Conservation (phyloP, 2,113 vertebrate genomes). For the Struthio camelus region DNA sequence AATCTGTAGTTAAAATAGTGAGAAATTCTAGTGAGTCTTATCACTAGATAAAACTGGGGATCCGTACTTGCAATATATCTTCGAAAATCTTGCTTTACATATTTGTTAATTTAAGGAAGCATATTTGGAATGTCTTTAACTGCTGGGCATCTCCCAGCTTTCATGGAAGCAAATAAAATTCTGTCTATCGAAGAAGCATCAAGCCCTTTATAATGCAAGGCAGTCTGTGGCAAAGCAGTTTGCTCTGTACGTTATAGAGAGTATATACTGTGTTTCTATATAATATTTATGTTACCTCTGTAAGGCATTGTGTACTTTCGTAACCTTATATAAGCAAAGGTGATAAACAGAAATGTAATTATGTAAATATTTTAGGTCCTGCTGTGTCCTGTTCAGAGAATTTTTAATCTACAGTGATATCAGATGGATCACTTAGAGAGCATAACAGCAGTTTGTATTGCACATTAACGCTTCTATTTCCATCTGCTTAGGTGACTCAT, state of each 20-base stretch:
- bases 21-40: not conserved
- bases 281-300: not conserved
- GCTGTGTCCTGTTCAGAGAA: not conserved
- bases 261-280: not conserved
- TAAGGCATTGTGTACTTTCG: not conserved
- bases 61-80: not conserved
- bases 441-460: not conserved
- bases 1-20: not conserved
- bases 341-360: not conserved
- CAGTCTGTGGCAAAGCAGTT: too few relatives aligned
- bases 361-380: not conserved
- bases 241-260: not conserved
- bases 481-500: slow-evolving; percentile 79
- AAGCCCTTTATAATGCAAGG: not conserved
- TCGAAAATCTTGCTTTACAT: not conserved
- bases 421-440: not conserved
- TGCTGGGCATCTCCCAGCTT: not conserved
- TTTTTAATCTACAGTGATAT: not conserved
- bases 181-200: not conserved
- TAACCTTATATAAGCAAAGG: not conserved
- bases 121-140: not conserved
- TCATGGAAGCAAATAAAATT: not conserved
- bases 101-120: not conserved
- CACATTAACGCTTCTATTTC: not conserved
- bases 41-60: not conserved